Base-by-base conservation (phyloP, 2,888 invertebrate genomes). In the Ephialtes manifestator region DNA sequence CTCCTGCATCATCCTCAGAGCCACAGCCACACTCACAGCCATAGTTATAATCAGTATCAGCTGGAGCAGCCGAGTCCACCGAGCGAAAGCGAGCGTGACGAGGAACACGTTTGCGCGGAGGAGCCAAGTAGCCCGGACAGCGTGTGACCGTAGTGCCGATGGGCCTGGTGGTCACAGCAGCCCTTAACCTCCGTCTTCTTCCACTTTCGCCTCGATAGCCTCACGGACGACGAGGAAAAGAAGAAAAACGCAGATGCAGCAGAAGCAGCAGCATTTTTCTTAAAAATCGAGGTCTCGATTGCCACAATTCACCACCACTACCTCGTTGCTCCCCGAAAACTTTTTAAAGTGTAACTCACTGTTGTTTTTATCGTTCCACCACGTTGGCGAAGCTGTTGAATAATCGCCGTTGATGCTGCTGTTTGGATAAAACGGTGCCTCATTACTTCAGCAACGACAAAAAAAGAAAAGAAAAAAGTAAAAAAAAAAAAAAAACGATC, bases 61-160 rank as follows among this genome's bases (percentile, higher is more conserved):
- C 83, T 89, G 60, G 86, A 88, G 65, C 90, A 90, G 35, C 91
- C 93, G 58, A 92, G 92, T 83, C 92, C 93, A n/a, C 87, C 90
- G 72, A 93, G 90, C 84, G 92, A 90, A 24, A 90, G 91, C 86
- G 89, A 88, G 71, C 84, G 77, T 53, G 89, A 88, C 46, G 86
- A 87, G 65, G 89, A 90, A 24, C 89, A 87, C 31, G 87, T 86
- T 4, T 89, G 88, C 15, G 88, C 74, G n/a, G 90, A 90, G 39
- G 90, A 92, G 65, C 87, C 88, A 8, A 92, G 92, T 78, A 93
- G 92, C 75, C 90, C 92, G 39, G 92, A 93, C 86, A 93, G 90
- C 86, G 92, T 91, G 89, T 93, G 91, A 92, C 90, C 86, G 89
- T 86, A 84, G 68, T 80, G 18, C 24, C 77, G 18, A 51, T 75